Base-by-base conservation (phyloP, 2,113 vertebrate species). In the Gadus chalcogrammus region DNA sequence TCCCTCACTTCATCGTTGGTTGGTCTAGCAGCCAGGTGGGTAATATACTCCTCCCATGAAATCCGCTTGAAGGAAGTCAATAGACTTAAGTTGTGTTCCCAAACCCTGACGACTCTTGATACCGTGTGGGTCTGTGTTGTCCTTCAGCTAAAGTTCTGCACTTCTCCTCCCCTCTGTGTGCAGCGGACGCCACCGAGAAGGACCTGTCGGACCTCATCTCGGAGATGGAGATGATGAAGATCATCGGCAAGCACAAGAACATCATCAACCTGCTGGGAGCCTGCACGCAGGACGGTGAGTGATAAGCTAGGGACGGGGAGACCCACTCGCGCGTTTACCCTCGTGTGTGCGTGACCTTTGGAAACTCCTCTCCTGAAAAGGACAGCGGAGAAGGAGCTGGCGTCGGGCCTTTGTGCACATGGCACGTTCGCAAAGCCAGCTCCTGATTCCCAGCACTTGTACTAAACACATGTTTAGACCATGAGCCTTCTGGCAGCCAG, bases 221-320 rank as follows among this genome's bases (percentile, higher is more conserved):
- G 0, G 97, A 99, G 88, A 99, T 99, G 97, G 97, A 99, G 90
- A 99, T 99, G 97, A 99, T 99, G 97, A 99, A 99, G 91, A 98
- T 99, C 91, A 99, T 99, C 0, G 97, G 97, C 38, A 98, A 98
- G 80, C 97, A 99, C 89, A 99, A 99, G 92, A 99, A 99, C 90
- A 99, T 99, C 89, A 99, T 98, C 88, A 99, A 99, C 90, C 91
- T 99, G 83, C 92, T 99, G 79, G 97, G 97, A 61, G 96, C 96
- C 68, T 99, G 97, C 71, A 99, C 97, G 0, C 97, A 98, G 82
- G 96, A 97, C 0, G 97, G 97, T 98, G 90, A 84, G 96, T 73
- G 58, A 15, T 48, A 67, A 74, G 24, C 24, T 62, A 62, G 35
- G n/a, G 55, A 69, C 61, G 6, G 70, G 35, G 20, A 15, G 24